phyloP scores from a whole-genome alignment of 2,113 vertebrate genomes.

The Macaca fascicularis region DNA sequence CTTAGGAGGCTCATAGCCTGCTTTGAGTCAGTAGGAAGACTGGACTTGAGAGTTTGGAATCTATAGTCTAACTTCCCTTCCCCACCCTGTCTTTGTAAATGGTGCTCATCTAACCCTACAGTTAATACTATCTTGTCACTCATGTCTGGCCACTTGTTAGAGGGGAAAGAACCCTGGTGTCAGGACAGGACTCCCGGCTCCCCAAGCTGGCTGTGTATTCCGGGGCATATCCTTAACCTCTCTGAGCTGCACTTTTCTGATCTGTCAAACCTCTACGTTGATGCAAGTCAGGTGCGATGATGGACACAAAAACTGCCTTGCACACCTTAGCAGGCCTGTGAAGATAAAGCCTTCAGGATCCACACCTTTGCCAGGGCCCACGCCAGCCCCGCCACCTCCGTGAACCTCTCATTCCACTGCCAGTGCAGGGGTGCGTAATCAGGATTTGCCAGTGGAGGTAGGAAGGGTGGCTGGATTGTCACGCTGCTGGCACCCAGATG shows the following conservation, averaged over 20 bases:
- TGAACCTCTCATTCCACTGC: neutral
- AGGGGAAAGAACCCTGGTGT: neutral
- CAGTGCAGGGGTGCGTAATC: accelerated
- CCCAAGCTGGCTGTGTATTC: neutral
- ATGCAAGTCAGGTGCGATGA: neutral
- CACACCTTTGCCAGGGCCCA: neutral
- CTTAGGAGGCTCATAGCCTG: no score
- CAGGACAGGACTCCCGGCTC: neutral
- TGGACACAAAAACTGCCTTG: neutral
- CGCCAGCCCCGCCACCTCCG: no score
- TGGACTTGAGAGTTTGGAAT: neutral
- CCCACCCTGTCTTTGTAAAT: neutral
- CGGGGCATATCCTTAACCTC: no score
- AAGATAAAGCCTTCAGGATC: neutral
- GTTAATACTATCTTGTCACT: neutral
- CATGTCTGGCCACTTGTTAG: neutral
- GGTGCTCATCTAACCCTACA: neutral
- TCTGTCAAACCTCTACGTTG: neutral
- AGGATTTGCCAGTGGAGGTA: accelerated
- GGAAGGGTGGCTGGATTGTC: neutral
- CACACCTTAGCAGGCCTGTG: neutral
- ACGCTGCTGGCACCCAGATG: neutral
- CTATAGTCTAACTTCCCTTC: neutral
- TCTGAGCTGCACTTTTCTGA: neutral
- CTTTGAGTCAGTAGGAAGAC: neutral